Conservation (phyloP, 2,888 invertebrate species). For the Himalopsyche anomala region DNA sequence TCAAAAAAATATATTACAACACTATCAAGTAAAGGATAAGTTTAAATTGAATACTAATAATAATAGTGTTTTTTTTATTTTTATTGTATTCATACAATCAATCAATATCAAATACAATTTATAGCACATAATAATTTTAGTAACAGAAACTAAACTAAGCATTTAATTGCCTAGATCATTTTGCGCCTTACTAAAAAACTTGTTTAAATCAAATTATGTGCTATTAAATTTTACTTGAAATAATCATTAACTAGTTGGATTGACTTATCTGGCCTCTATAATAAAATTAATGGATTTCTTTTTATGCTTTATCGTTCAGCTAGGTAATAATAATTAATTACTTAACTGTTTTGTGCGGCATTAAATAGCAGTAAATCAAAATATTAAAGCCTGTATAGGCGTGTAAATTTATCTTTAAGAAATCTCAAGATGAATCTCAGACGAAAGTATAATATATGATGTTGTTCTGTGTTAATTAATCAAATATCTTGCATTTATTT, state of each 20-base stretch:
- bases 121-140: no score
- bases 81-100: no score
- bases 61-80: no score
- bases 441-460: not conserved
- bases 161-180: not conserved
- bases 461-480: not conserved
- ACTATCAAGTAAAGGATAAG: no score
- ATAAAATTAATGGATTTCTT: conserved; percentile 25
- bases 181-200: not conserved
- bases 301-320: conserved; percentile 19
- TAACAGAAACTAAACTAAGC: not conserved
- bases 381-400: not conserved
- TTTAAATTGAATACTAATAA: no score
- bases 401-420: conserved; percentile 9
- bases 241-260: not conserved
- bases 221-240: not conserved
- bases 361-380: conserved; percentile 25
- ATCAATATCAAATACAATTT: no score
- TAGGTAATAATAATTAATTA: conserved; percentile 23
- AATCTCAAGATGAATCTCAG: conserved; percentile 11
- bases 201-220: conserved; percentile 16
- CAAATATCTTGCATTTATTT: not conserved
- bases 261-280: not conserved
- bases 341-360: conserved; percentile 10
- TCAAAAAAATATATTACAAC: no score